Evolutionary conservation across 2,888 invertebrate genomes (phyloP).

Genomic region (Aphodius sticticus): DNA sequence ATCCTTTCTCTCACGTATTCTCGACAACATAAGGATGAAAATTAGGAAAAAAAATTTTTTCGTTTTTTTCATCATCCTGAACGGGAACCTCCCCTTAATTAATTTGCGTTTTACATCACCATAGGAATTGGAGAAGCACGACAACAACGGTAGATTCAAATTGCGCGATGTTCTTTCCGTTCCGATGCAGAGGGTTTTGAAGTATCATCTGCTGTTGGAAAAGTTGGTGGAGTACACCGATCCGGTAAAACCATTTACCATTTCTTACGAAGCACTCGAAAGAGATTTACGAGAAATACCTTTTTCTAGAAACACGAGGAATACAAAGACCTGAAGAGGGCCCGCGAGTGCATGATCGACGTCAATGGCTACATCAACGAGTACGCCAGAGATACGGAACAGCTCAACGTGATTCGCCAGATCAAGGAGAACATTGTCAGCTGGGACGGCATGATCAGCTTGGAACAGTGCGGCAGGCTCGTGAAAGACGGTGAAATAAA

Average conservation of each 20-base stretch:
- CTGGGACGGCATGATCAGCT: slow-evolving; percentile 80
- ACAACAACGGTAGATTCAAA: slow-evolving; percentile 94
- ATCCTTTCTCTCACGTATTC: too few relatives aligned
- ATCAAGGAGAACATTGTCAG: slow-evolving; percentile 88
- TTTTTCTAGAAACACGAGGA: slow-evolving; percentile 80
- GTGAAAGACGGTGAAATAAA: slow-evolving; percentile 94
- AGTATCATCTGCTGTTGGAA: slow-evolving; percentile 93
- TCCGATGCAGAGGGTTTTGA: slow-evolving; percentile 98
- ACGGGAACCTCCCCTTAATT: too few relatives aligned
- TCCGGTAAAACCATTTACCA: slow-evolving; percentile 64
- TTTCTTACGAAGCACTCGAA: background rate
- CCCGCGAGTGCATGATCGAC: slow-evolving; percentile 96
- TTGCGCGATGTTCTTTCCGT: slow-evolving; percentile 95
- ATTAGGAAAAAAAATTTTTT: too few relatives aligned
- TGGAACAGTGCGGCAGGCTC: slow-evolving; percentile 90
- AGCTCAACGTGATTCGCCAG: slow-evolving; percentile 86
- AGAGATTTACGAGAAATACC: background rate
- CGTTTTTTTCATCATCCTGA: too few relatives aligned
- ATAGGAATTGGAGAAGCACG: slow-evolving; percentile 91
- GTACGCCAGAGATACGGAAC: slow-evolving; percentile 95
- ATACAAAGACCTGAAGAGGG: slow-evolving; percentile 80
- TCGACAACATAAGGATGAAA: too few relatives aligned
- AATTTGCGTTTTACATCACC: slow-evolving; percentile 28
- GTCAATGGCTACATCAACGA: slow-evolving; percentile 98
- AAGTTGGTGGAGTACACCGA: slow-evolving; percentile 89